Percentiles rank a stretch among this genome's conserved stretches.
phyloP scores from a whole-genome alignment of 2,888 invertebrate species.

The Philaethria dido region DNA sequence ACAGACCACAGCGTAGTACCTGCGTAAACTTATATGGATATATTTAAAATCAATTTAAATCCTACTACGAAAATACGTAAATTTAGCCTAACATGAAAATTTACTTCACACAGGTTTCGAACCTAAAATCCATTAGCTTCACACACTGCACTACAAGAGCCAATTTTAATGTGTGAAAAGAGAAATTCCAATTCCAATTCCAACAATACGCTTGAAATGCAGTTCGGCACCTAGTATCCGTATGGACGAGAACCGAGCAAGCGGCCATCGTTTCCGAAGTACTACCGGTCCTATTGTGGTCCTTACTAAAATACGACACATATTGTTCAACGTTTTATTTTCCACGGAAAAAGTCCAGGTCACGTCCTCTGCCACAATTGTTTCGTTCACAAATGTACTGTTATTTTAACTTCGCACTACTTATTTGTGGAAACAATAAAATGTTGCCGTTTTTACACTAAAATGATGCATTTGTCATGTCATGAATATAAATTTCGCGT shows the following conservation, averaged over 20 bases:
- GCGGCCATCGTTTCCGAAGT: slow-evolving; percentile 34
- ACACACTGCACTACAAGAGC: neutral
- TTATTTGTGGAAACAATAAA: neutral
- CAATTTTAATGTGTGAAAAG: neutral
- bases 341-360: slow-evolving; percentile 36
- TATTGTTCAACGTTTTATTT: slow-evolving; percentile 38
- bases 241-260: slow-evolving; percentile 7
- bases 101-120: neutral
- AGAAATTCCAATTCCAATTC: slow-evolving; percentile 2
- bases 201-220: slow-evolving; percentile 18
- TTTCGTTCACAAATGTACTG: slow-evolving; percentile 13
- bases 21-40: too few species aligned
- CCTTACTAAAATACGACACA: slow-evolving; percentile 35
- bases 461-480: neutral
- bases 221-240: neutral
- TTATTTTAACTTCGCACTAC: slow-evolving; percentile 8
- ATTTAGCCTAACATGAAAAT: too few species aligned
- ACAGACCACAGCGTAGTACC: too few species aligned
- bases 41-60: too few species aligned
- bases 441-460: neutral
- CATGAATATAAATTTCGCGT: too few species aligned
- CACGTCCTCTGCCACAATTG: slow-evolving; percentile 34
- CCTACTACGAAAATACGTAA: too few species aligned
- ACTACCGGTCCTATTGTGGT: slow-evolving; percentile 30
- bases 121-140: neutral